A percentile compares a stretch with the other conserved stretches of the same genome.
Evolutionary conservation across 2,888 invertebrate species (phyloP).

Genomic region (Stenchaetothrips biformis): DNA sequence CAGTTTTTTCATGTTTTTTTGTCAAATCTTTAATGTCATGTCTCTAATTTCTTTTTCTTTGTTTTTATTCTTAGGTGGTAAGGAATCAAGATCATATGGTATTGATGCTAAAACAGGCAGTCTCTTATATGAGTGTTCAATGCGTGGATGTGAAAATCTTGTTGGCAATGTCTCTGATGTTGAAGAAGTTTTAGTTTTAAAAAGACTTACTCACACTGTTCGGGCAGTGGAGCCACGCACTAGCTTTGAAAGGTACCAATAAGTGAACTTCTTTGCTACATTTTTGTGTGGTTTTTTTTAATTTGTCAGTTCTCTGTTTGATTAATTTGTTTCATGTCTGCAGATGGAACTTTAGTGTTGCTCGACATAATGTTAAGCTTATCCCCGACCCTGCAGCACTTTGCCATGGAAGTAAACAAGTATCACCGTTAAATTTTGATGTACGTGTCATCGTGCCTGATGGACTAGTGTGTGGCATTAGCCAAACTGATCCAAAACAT

Average conservation of each 20-base stretch:
- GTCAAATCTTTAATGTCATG: constrained; percentile 26
- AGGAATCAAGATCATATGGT: constrained; percentile 80
- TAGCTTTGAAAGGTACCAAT: constrained; percentile 69
- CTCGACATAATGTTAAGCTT: constrained; percentile 73
- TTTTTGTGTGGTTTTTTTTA: not conserved
- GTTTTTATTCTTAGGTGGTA: constrained; percentile 58
- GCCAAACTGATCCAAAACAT: constrained; percentile 53
- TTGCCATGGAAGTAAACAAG: constrained; percentile 39
- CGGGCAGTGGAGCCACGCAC: constrained; percentile 82
- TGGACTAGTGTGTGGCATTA: constrained; percentile 64
- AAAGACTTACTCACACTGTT: constrained; percentile 79
- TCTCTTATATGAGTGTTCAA: constrained; percentile 72
- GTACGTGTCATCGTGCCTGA: constrained; percentile 66
- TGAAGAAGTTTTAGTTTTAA: constrained; percentile 63
- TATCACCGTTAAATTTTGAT: constrained; percentile 48
- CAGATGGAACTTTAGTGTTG: constrained; percentile 95
- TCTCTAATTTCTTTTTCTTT: not conserved
- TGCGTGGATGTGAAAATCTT: constrained; percentile 64
- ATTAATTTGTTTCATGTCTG: constrained; percentile 13
- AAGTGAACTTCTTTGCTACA: no score
- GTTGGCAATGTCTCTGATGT: constrained; percentile 49
- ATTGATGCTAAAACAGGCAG: constrained; percentile 68
- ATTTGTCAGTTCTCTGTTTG: not conserved
- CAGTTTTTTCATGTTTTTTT: constrained; percentile 20
- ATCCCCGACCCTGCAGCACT: constrained; percentile 43